Base-by-base conservation (phyloP, 2,113 vertebrate genomes). In the Donacobius atricapilla region DNA sequence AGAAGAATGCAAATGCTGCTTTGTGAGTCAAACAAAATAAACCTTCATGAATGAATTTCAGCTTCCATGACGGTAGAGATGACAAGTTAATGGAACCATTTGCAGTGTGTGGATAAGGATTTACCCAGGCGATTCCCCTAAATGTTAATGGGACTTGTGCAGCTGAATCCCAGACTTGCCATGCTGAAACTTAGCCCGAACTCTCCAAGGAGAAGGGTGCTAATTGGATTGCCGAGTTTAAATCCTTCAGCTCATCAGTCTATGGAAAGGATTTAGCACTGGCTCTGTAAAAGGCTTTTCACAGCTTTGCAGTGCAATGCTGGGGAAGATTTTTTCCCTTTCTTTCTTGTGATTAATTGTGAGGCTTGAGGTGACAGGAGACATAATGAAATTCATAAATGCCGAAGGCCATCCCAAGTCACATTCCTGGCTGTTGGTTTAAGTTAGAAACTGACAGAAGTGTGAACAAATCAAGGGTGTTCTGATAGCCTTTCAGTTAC, bases 341-440 rank as follows among this genome's bases (percentile, higher is more conserved):
- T 51, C 75, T 92, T 97, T 95, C 87, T 94, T 51, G 77, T 97
- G 97, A 97, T 97, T 97, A 97, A 97, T 97, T 94, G 84, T 91
- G 76, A 94, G 81, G 91, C 93, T 96, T 65, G 91, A 93, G 94
- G 97, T 96, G 96, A 94, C 94, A 94, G 89, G 72, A 97, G 96
- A 94, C 82, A 94, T 89, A 97, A 97, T 88, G 95, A 97, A 97
- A 97, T 97, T 97, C 89, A 95, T 96, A 97, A 95, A 95, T 94
- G 96, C 96, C 89, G 93, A 95, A 97, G 94, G 96, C 95, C 72
- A 15, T 97, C 94, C 89, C 84, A 73, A 89, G 89, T 92, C 96
- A 96, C 96, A 96, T 97, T 97, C 97, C 95, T 96, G 93, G 82
- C 94, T 97, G 96, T 92, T 92, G 92, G 92, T 92, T 97, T 97